Conservation (phyloP, 2,113 vertebrate genomes). For the Malurus melanocephalus region DNA sequence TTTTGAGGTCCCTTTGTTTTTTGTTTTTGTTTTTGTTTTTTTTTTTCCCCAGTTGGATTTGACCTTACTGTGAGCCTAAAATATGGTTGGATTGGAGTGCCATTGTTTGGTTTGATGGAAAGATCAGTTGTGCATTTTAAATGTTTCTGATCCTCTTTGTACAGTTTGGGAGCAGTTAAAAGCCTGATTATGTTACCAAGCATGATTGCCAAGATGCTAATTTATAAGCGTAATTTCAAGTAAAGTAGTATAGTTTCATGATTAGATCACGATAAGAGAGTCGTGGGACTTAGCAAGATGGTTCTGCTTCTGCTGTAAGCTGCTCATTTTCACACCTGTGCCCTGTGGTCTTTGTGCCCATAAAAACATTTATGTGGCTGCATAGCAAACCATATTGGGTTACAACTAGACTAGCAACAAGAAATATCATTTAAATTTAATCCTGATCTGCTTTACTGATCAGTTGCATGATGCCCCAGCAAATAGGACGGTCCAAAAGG, state of each 20-base stretch:
- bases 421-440: not conserved
- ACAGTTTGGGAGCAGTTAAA: not conserved
- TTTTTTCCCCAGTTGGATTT: not conserved
- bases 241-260: not conserved
- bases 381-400: not conserved
- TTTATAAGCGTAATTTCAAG: not conserved
- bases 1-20: not conserved
- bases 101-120: not conserved
- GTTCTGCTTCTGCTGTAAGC: not conserved
- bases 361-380: not conserved
- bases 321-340: not conserved
- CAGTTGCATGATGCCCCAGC: not conserved
- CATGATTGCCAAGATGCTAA: not conserved
- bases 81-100: not conserved
- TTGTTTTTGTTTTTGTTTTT: not conserved
- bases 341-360: not conserved
- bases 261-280: not conserved
- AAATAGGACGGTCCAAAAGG: not conserved
- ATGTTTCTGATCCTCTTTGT: not conserved
- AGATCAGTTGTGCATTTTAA: not conserved
- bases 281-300: not conserved
- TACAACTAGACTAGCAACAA: not conserved
- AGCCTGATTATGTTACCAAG: not conserved
- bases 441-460: not conserved
- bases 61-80: not conserved